Percentiles rank a stretch among this genome's conserved stretches.
Evolutionary conservation across 2,797 vertebrate genomes (phyloP).

Genomic region (Myiothlypis coronata): DNA sequence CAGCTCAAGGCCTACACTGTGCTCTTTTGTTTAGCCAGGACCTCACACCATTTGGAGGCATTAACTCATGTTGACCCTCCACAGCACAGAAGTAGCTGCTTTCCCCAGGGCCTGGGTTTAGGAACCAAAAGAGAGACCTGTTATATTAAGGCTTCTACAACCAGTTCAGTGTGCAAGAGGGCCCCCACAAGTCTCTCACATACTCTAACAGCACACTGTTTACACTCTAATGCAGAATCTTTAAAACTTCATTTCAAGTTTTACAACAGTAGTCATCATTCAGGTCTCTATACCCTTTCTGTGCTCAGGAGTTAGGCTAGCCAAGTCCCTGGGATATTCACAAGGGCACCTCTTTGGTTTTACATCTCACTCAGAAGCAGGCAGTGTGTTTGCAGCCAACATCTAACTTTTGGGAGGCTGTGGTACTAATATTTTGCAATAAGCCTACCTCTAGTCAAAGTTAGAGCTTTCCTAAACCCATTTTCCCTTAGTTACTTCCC

Average conservation of each 20-base stretch:
- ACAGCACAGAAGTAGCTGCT: not conserved
- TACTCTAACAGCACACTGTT: not conserved
- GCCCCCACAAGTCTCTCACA: not conserved
- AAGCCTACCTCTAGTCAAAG: not conserved
- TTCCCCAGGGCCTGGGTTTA: not conserved
- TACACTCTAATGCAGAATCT: not conserved
- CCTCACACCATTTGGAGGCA: not conserved
- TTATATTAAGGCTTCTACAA: not conserved
- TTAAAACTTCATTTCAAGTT: not conserved
- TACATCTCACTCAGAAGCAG: not conserved
- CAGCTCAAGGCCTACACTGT: not conserved
- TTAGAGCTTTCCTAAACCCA: not conserved
- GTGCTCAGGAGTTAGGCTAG: not conserved
- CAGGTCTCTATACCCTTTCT: not conserved
- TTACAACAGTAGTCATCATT: not conserved
- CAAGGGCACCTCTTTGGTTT: not conserved
- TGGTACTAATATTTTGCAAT: not conserved
- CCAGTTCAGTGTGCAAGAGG: not conserved
- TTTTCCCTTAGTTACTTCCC: not conserved
- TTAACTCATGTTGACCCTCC: not conserved
- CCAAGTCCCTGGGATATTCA: not conserved
- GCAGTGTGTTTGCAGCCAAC: not conserved
- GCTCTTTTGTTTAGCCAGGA: not conserved
- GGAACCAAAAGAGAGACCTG: not conserved
- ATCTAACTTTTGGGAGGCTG: not conserved